phyloP scores from a whole-genome alignment of 2,113 vertebrate species.

The Anhinga rufa region DNA sequence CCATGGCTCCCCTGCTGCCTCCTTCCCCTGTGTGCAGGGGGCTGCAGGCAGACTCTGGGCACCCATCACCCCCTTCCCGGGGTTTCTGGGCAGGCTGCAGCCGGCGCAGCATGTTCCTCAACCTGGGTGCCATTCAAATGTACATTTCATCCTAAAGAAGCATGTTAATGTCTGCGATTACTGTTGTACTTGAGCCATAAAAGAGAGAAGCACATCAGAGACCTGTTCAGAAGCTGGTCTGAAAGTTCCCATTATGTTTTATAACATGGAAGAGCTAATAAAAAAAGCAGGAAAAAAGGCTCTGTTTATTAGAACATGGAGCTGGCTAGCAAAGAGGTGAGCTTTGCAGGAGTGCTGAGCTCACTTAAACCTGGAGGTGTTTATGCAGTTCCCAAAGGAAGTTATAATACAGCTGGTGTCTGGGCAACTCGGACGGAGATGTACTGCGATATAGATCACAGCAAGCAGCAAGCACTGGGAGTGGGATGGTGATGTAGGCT shows the following conservation, averaged over 20 bases:
- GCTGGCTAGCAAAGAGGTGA: not conserved
- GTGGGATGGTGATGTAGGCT: not conserved
- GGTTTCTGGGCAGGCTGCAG: not conserved
- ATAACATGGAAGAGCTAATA: conserved; percentile 51
- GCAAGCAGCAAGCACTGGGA: not conserved
- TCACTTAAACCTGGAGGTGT: not conserved
- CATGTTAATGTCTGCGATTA: conserved; percentile 60
- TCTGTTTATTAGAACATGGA: not conserved
- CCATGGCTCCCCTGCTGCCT: not conserved
- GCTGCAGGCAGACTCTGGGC: not conserved
- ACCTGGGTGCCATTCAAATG: conserved; percentile 31
- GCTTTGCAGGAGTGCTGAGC: not conserved
- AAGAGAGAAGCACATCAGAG: conserved; percentile 42
- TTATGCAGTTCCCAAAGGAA: not conserved
- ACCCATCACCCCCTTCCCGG: not conserved
- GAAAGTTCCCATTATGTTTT: conserved; percentile 44
- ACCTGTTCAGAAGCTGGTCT: conserved; percentile 28
- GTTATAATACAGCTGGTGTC: not conserved
- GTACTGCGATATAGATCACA: not conserved
- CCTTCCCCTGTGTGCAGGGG: not conserved
- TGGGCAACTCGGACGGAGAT: not conserved
- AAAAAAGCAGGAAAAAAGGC: not conserved
- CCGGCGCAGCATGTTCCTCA: conserved; percentile 1
- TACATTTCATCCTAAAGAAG: conserved; percentile 60
- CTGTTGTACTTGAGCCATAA: conserved; percentile 58